These are phyloP conservation scores for Hippopotamus amphibius DNA, from an alignment of 2,113 vertebrate species.

Conservation along the genomic window DNA sequence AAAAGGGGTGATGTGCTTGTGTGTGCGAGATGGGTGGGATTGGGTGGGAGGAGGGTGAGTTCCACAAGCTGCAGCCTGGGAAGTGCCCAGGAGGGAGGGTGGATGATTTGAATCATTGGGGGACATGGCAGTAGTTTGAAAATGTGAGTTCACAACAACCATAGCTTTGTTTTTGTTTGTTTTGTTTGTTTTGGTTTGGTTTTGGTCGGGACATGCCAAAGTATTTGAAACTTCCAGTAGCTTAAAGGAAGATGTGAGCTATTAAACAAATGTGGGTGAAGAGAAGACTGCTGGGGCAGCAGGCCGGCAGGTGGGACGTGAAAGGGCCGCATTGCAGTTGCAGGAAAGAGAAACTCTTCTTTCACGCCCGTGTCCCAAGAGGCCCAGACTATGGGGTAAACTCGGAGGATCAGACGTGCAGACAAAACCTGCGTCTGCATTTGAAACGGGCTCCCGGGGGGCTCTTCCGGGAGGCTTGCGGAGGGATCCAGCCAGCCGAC, in stretches of 20 bases:
- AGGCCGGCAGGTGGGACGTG: background rate
- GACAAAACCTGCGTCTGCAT: constrained; percentile 70
- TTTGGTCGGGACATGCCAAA: background rate
- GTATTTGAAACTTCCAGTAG: background rate
- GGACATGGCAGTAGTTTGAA: background rate
- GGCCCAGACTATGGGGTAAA: background rate
- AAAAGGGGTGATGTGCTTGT: background rate
- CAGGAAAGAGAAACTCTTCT: constrained; percentile 37
- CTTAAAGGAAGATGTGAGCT: background rate
- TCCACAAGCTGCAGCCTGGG: background rate
- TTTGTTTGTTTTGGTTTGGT: constrained; percentile 19
- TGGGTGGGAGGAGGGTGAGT: too few relatives aligned
- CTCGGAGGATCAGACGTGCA: background rate
- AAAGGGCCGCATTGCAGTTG: background rate
- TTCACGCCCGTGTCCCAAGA: background rate
- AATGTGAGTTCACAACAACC: background rate
- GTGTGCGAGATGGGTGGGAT: fast-evolving
- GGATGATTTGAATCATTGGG: background rate
- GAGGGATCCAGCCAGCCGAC: background rate
- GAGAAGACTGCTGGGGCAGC: background rate
- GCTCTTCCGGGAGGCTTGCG: background rate
- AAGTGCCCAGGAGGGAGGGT: background rate
- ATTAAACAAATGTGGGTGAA: background rate
- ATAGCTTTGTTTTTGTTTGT: background rate
- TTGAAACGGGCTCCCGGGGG: constrained; percentile 31